phyloP scores from a whole-genome alignment of 2,797 vertebrate genomes.

The Notolepis coatsorum region DNA sequence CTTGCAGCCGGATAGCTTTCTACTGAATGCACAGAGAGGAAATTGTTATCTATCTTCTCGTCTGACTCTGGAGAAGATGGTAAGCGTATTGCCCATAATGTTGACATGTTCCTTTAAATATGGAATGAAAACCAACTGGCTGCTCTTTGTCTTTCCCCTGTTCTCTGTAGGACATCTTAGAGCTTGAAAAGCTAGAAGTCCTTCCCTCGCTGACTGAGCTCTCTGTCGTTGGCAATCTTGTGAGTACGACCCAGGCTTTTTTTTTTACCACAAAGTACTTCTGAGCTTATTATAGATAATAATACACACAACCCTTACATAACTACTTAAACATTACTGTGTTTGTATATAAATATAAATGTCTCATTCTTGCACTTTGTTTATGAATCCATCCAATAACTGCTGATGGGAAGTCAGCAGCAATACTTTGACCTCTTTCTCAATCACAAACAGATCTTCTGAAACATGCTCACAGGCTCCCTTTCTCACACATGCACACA shows the following conservation, averaged over 20 bases:
- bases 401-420: constrained; percentile 3
- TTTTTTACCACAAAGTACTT: constrained; percentile 14
- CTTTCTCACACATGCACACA: constrained; percentile 55
- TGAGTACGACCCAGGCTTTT: constrained; percentile 68
- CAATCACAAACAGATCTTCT: constrained; percentile 16
- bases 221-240: constrained; percentile 87
- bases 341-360: too few relatives aligned
- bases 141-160: constrained; percentile 12
- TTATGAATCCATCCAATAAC: constrained; percentile 7
- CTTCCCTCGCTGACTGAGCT: constrained; percentile 86
- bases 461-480: constrained; percentile 30
- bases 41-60: too few relatives aligned
- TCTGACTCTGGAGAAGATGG: too few relatives aligned
- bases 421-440: constrained; percentile 11
- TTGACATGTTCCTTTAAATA: too few relatives aligned
- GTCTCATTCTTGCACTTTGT: background rate
- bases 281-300: too few relatives aligned
- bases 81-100: too few relatives aligned
- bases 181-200: constrained; percentile 87
- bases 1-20: too few relatives aligned
- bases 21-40: too few relatives aligned
- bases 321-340: background rate
- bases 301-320: background rate
- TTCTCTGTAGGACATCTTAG: constrained; percentile 80
- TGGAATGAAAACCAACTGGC: background rate